Conservation (phyloP, 1,140 invertebrate genomes). For the Lethrus apterus region DNA sequence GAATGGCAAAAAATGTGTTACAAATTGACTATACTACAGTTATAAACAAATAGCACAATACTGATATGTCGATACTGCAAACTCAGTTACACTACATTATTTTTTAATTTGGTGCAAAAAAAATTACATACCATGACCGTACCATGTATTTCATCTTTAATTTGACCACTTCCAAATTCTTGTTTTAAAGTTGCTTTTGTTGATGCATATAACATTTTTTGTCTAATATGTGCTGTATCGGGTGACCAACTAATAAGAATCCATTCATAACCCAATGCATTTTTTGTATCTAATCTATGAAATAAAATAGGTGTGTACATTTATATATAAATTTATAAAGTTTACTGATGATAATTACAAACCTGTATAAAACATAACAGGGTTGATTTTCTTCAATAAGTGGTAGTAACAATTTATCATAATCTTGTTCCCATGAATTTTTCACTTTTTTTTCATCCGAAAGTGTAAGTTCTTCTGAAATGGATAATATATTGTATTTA, state of each 20-base stretch:
- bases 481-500: conserved; percentile 20
- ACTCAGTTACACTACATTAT: too few relatives aligned
- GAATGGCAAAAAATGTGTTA: too few relatives aligned
- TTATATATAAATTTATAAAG: conserved; percentile 20
- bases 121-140: conserved; percentile 55
- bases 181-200: conserved; percentile 96
- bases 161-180: conserved; percentile 86
- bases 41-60: too few relatives aligned
- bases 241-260: conserved; percentile 92
- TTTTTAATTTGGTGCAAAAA: not conserved
- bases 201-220: conserved; percentile 99
- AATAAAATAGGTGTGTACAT: conserved; percentile 3
- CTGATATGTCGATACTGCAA: too few relatives aligned
- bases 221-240: conserved; percentile 77
- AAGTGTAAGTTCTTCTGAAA: conserved; percentile 71
- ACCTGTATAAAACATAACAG: conserved; percentile 86
- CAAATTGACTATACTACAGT: too few relatives aligned
- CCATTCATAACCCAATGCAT: conserved; percentile 84
- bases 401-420: conserved; percentile 69
- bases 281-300: conserved; percentile 68
- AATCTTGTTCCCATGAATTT: conserved; percentile 82
- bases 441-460: conserved; percentile 58
- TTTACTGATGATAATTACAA: conserved; percentile 39
- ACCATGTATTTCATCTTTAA: conserved; percentile 89
- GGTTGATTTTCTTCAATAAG: conserved; percentile 82